Evolutionary conservation across 2,113 vertebrate genomes (phyloP).

Genomic region (Cyrtonyx montezumae): DNA sequence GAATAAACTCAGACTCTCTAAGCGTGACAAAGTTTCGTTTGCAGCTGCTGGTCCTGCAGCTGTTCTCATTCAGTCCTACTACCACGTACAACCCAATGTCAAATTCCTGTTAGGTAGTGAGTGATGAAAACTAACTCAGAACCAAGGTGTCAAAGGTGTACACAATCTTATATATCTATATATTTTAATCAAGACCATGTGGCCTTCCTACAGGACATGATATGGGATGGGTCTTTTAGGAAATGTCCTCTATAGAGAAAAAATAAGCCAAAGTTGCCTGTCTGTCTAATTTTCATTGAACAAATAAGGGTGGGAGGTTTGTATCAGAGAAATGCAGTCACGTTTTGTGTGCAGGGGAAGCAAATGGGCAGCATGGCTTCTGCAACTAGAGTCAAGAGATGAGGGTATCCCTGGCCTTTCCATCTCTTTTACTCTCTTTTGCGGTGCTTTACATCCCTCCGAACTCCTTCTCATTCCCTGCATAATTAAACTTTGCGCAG

Average conservation of each 20-base stretch:
- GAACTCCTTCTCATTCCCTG: not conserved
- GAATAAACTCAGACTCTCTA: not conserved
- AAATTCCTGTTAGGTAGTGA: not conserved
- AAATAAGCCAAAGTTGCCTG: not conserved
- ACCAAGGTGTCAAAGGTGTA: not conserved
- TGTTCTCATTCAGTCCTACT: not conserved
- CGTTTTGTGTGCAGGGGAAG: not conserved
- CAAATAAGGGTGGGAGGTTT: not conserved
- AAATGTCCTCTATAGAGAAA: not conserved
- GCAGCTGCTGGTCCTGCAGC: not conserved
- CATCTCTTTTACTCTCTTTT: not conserved
- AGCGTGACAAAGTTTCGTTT: not conserved
- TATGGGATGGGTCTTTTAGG: not conserved
- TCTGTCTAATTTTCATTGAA: not conserved
- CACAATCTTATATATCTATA: not conserved
- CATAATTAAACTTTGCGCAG: not conserved
- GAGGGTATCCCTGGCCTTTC: not conserved
- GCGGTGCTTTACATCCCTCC: not conserved
- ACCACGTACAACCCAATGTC: not conserved
- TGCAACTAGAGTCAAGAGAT: not conserved
- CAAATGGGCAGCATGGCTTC: not conserved
- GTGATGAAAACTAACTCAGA: not conserved
- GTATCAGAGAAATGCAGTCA: not conserved
- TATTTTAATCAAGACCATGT: not conserved
- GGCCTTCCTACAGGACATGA: not conserved